These are phyloP conservation scores for Hypocryptadius cinnamomeus DNA, from an alignment of 2,113 vertebrate species.

Conservation along the genomic window DNA sequence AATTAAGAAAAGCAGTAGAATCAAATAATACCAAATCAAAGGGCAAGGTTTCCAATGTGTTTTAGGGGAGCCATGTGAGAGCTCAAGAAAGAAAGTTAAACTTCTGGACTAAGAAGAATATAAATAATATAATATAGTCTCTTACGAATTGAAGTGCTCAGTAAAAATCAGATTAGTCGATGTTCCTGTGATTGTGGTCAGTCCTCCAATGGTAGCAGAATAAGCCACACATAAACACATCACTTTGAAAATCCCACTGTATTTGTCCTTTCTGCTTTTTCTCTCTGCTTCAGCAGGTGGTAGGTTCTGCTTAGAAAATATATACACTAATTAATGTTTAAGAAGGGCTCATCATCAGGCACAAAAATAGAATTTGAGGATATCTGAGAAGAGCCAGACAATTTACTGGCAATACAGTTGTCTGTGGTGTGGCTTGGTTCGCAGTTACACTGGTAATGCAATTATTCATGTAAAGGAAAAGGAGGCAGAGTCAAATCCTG, in stretches of 20 bases:
- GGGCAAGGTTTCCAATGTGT: background rate
- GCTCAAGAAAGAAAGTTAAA: background rate
- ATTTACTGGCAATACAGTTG: background rate
- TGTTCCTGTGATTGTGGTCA: slow-evolving; percentile 88
- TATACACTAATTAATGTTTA: background rate
- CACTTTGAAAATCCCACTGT: slow-evolving; percentile 83
- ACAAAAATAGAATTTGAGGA: background rate
- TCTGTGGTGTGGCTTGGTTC: background rate
- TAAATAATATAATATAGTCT: background rate
- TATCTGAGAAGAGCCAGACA: background rate
- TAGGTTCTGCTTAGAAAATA: slow-evolving; percentile 53
- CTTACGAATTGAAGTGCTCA: slow-evolving; percentile 86
- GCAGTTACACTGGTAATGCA: background rate
- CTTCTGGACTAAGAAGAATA: background rate
- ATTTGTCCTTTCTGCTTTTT: slow-evolving; percentile 59
- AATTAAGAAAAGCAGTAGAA: background rate
- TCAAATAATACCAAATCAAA: background rate
- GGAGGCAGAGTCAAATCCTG: background rate
- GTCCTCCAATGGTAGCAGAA: slow-evolving; percentile 86
- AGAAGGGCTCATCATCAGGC: background rate
- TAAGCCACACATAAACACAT: slow-evolving; percentile 86
- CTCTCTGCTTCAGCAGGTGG: background rate
- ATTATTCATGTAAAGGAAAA: background rate
- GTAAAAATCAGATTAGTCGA: slow-evolving; percentile 91
- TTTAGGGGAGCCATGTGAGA: background rate